A percentile compares a stretch with the other conserved stretches of the same genome.
phyloP scores from a whole-genome alignment of 2,797 vertebrate species.

The Taenioides sp. region DNA sequence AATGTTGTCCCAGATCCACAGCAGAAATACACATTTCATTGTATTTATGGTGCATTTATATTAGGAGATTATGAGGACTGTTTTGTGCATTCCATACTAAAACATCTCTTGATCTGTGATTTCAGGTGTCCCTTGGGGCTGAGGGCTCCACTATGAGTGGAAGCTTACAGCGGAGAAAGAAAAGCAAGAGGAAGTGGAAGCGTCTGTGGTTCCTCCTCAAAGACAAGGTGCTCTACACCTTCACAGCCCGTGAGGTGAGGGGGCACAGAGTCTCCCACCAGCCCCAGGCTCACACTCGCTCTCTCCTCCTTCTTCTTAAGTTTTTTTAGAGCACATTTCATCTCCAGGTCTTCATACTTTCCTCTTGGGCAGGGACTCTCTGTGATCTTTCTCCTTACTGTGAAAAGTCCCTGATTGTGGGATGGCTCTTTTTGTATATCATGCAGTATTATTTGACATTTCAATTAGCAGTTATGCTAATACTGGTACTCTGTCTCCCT shows the following conservation, averaged over 20 bases:
- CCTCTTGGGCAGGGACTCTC: constrained; percentile 56
- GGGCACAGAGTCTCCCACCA: constrained; percentile 81
- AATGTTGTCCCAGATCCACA: too few relatives aligned
- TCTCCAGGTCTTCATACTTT: constrained; percentile 7
- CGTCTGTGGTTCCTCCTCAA: constrained; percentile 98
- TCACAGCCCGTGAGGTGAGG: constrained; percentile 90
- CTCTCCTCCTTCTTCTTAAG: constrained; percentile 17
- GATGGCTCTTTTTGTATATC: constrained; percentile 12
- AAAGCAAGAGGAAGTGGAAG: constrained; percentile 95
- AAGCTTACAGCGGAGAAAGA: constrained; percentile 90
- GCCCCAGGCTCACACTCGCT: constrained; percentile 49
- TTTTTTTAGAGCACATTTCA: neutral
- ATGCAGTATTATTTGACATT: constrained; percentile 5
- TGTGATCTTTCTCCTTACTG: constrained; percentile 62
- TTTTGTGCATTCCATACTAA: neutral
- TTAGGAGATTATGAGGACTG: neutral
- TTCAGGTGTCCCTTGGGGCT: constrained; percentile 85
- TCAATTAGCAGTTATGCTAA: neutral
- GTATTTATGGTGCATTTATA: too few relatives aligned
- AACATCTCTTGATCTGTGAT: neutral
- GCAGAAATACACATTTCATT: too few relatives aligned
- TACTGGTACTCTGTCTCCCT: constrained; percentile 19
- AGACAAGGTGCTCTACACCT: constrained; percentile 99
- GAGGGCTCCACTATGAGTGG: constrained; percentile 91
- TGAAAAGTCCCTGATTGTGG: constrained; percentile 9